phyloP scores from a whole-genome alignment of 2,797 vertebrate species.

The Thalassophryne amazonica region DNA sequence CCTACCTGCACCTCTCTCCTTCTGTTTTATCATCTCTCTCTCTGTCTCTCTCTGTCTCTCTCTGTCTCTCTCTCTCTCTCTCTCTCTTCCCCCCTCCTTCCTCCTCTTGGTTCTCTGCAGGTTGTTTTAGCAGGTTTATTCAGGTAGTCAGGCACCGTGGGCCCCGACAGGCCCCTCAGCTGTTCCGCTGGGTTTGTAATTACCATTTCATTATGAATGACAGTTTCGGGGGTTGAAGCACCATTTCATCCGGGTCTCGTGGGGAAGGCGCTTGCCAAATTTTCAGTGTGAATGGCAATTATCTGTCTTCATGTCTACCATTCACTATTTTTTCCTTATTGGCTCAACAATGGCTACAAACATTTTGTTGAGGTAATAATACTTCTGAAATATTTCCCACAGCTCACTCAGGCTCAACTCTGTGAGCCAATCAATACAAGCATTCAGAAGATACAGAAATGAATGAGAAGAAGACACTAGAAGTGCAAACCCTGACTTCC shows the following conservation, averaged over 20 bases:
- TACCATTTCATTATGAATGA: constrained; percentile 83
- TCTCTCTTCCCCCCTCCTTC: constrained; percentile 19
- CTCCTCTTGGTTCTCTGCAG: constrained; percentile 58
- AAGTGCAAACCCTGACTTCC: constrained; percentile 20
- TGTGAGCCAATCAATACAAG: constrained; percentile 52
- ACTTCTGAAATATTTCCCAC: constrained; percentile 68
- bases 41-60: not conserved
- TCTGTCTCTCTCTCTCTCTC: not conserved
- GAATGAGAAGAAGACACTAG: constrained; percentile 23
- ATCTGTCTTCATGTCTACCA: constrained; percentile 76
- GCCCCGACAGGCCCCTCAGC: constrained; percentile 75
- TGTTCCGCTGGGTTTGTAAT: constrained; percentile 82
- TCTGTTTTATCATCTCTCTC: constrained; percentile 33
- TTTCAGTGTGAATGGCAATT: constrained; percentile 78
- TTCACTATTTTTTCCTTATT: constrained; percentile 80
- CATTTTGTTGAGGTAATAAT: constrained; percentile 67
- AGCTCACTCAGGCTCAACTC: constrained; percentile 57
- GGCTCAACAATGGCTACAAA: constrained; percentile 68
- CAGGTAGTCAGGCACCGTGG: constrained; percentile 67
- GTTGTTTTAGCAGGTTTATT: constrained; percentile 77
- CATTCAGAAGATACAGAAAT: constrained; percentile 42
- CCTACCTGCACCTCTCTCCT: constrained; percentile 41
- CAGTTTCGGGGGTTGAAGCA: constrained; percentile 80
- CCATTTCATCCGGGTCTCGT: constrained; percentile 76
- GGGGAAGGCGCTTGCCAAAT: constrained; percentile 79